phyloP scores from a whole-genome alignment of 2,888 invertebrate species.

The Steromphala cineraria region DNA sequence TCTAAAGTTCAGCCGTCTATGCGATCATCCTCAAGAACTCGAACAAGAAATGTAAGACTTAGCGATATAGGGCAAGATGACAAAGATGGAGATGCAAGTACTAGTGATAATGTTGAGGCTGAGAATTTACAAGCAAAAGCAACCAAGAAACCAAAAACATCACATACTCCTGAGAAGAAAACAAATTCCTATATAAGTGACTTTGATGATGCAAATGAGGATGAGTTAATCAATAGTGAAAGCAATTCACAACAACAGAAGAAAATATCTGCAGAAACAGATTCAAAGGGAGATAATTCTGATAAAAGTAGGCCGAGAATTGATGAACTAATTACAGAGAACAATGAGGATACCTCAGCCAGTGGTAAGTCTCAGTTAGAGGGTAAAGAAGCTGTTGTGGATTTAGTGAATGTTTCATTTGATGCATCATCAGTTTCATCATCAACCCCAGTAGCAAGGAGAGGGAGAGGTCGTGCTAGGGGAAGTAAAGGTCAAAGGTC shows the following conservation, averaged over 20 bases:
- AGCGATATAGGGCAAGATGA: not conserved
- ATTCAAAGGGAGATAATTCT: not conserved
- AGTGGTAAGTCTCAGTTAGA: not conserved
- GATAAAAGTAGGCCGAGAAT: not conserved
- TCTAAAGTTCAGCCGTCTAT: not conserved
- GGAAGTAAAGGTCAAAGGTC: not conserved
- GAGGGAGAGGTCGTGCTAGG: not conserved
- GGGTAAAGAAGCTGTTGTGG: not conserved
- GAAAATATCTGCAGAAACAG: not conserved
- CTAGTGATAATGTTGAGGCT: not conserved
- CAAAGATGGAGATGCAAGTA: not conserved
- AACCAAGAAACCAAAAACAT: not conserved
- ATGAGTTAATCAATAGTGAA: too few species aligned
- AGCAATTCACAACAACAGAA: not conserved
- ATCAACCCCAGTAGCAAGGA: not conserved
- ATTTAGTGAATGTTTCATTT: not conserved
- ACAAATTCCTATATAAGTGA: not conserved
- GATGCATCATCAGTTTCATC: not conserved
- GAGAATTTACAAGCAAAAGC: not conserved
- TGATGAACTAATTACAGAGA: not conserved
- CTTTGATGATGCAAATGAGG: conserved; percentile 5
- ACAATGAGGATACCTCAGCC: not conserved
- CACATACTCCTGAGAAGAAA: not conserved
- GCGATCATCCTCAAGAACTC: not conserved
- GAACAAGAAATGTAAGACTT: not conserved